Evolutionary conservation across 1,140 invertebrate genomes (phyloP).

Genomic region (Drosophila oshimai): DNA sequence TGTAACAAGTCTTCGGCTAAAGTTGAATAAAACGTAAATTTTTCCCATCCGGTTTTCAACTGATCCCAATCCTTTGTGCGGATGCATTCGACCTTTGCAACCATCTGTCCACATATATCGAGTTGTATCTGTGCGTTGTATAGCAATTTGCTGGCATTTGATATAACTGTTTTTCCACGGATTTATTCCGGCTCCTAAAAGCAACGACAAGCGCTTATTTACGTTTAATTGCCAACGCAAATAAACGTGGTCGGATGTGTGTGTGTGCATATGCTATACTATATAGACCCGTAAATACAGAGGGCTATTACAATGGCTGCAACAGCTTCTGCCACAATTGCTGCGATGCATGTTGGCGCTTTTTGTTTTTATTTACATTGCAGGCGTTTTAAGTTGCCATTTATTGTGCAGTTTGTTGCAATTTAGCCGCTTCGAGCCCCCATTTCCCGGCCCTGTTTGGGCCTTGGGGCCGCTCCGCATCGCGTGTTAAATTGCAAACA

Average conservation of each 20-base stretch:
- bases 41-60: background rate
- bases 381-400: slow-evolving; percentile 73
- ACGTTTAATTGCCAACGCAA: slow-evolving; percentile 68
- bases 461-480: slow-evolving; percentile 18
- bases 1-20: background rate
- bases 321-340: slow-evolving; percentile 46
- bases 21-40: background rate
- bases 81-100: slow-evolving; percentile 6
- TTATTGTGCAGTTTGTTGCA: slow-evolving; percentile 79
- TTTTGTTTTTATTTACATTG: slow-evolving; percentile 33
- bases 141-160: slow-evolving; percentile 41
- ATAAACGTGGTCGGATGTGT: slow-evolving; percentile 20
- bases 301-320: slow-evolving; percentile 42
- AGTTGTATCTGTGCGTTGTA: slow-evolving; percentile 1
- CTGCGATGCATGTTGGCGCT: slow-evolving; percentile 31
- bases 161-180: slow-evolving; percentile 25
- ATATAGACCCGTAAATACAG: slow-evolving; percentile 7
- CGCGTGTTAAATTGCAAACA: slow-evolving; percentile 80
- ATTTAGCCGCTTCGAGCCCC: slow-evolving; percentile 52
- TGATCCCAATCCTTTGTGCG: background rate
- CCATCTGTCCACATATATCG: slow-evolving; percentile 19
- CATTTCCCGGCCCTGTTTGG: slow-evolving; percentile 16
- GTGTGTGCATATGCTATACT: slow-evolving; percentile 4
- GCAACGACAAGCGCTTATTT: slow-evolving; percentile 45
- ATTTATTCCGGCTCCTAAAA: slow-evolving; percentile 12